phyloP scores from a whole-genome alignment of 2,113 vertebrate species.

The Heterocephalus glaber region DNA sequence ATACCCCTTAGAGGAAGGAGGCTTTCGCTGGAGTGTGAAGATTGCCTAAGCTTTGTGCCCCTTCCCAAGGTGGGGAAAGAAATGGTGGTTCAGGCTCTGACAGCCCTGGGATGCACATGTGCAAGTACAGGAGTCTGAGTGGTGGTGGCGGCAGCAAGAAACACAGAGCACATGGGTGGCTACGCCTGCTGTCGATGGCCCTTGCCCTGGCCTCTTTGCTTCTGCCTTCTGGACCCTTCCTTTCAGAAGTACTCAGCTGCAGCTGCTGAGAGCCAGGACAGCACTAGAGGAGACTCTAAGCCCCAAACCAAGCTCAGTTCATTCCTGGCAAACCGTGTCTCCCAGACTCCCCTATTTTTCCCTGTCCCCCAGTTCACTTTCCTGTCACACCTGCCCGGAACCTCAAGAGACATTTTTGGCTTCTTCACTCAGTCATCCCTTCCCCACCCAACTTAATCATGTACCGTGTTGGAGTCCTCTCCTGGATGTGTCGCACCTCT shows the following conservation, averaged over 20 bases:
- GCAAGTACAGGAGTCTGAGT: too few relatives aligned
- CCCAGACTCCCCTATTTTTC: not conserved
- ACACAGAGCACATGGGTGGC: not conserved
- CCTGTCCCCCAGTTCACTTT: not conserved
- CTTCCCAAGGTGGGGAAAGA: not conserved
- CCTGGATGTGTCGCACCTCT: not conserved
- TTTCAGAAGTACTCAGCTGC: not conserved
- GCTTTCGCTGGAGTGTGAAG: not conserved
- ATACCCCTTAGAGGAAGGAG: not conserved
- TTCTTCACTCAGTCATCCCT: not conserved
- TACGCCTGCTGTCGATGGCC: accelerated
- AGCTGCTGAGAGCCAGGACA: not conserved
- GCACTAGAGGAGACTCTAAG: not conserved
- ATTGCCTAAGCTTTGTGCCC: not conserved
- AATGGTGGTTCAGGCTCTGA: not conserved
- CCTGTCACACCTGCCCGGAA: not conserved
- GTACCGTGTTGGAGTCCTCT: not conserved
- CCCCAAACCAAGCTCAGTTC: not conserved
- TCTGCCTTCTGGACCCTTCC: not conserved
- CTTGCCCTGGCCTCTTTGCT: not conserved
- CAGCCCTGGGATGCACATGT: not conserved
- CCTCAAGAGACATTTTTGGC: not conserved
- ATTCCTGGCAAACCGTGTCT: not conserved
- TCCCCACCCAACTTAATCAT: not conserved
- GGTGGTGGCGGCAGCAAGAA: not conserved